Conservation (phyloP, 2,888 invertebrate species). For the Eledone cirrhosa region DNA sequence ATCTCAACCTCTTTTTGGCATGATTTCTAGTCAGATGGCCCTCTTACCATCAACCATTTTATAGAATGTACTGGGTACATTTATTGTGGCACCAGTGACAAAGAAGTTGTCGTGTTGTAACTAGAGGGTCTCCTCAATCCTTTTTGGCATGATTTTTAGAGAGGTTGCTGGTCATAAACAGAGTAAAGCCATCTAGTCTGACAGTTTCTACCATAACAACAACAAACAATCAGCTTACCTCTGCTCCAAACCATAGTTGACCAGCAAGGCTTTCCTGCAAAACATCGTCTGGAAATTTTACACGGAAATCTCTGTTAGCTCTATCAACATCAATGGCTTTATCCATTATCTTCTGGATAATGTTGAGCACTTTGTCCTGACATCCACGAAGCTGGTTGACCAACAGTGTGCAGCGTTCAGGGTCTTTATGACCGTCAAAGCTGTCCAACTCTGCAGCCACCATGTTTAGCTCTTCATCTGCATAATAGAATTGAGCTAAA, state of each 20-base stretch:
- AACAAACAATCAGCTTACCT: conserved; percentile 71
- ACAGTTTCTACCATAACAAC: too few species aligned
- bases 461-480: conserved; percentile 93
- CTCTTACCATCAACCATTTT: too few species aligned
- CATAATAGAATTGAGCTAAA: conserved; percentile 96
- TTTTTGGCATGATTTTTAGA: too few species aligned
- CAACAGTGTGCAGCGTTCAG: conserved; percentile 92
- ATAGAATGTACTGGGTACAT: too few species aligned
- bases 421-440: conserved; percentile 98
- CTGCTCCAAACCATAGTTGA: conserved; percentile 99
- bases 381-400: conserved; percentile 85
- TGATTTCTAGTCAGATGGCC: too few species aligned
- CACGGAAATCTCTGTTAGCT: conserved; percentile 92
- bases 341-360: conserved; percentile 95
- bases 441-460: conserved; percentile 97
- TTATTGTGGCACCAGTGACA: too few species aligned
- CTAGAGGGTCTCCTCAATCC: too few species aligned
- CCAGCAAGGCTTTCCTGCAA: conserved; percentile 97
- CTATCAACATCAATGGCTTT: conserved; percentile 85
- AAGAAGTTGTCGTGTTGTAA: too few species aligned
- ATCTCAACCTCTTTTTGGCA: too few species aligned
- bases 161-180: too few species aligned
- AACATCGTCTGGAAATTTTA: conserved; percentile 98
- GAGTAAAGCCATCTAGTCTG: too few species aligned
- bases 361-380: conserved; percentile 85